Base-by-base conservation (phyloP, 2,113 vertebrate genomes). In the Aptenodytes patagonicus region DNA sequence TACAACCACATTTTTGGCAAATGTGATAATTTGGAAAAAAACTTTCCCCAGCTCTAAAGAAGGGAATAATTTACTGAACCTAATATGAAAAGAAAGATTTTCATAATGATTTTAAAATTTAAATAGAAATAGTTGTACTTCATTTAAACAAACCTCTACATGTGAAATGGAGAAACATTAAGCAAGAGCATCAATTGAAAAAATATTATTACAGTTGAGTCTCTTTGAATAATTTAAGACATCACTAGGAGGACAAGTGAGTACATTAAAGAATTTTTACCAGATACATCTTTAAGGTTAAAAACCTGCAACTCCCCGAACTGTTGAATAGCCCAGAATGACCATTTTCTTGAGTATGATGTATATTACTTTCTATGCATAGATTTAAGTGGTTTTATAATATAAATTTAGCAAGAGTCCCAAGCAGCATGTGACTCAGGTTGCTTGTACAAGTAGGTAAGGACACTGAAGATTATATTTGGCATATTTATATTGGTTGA, bases 381-480 rank as follows among this genome's bases (percentile, higher is more conserved):
- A 88, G 55, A 79, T 94, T 94, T 83, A 88, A 94, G 38, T 89
- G 85, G 44, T 82, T 83, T 90, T 83, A 52, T 83, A 72, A 65
- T 83, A 80, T 21, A 91, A 57, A 75, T 57, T 87, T 77, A 54
- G 81, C 60, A 78, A 78, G 57, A 86, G 40, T 92, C 36, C 62
- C 66, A 93, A 90, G 64, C 89, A 95, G 68, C 75, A 36, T 42
- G 89, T 95, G 72, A 70, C 60, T 95, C n/a, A 2, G 29, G 81
- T 88, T 94, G 62, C 71, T 89, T 71, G 29, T 77, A 66, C 58
- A 71, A 91, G 78, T 85, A 90, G 62, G 24, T 90, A 81, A 94
- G 72, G 66, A 83, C 54, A 86, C 71, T 58, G 79, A 94, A 91
- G 64, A 87, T 90, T 86, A 79, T 85, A 66, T 90, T 73, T 94